phyloP scores from a whole-genome alignment of 2,113 vertebrate species.

The Megaceryle torquata region DNA sequence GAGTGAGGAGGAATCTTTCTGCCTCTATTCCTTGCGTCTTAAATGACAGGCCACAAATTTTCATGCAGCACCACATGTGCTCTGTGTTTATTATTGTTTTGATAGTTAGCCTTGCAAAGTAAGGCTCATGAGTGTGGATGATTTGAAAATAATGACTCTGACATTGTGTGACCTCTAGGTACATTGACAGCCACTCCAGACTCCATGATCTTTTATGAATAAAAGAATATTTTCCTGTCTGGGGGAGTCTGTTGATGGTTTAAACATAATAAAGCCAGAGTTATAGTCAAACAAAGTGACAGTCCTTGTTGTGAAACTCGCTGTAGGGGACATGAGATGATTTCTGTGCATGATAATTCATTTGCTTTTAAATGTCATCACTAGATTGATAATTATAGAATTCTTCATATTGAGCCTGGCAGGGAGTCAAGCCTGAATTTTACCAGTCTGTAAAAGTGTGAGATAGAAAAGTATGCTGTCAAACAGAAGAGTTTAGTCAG shows the following conservation, averaged over 20 bases:
- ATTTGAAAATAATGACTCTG: conserved; percentile 51
- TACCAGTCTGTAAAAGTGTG: conserved; percentile 1
- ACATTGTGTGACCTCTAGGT: conserved; percentile 39
- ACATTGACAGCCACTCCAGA: neutral
- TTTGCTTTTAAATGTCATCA: conserved; percentile 67
- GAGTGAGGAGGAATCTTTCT: neutral
- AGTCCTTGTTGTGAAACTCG: conserved; percentile 41
- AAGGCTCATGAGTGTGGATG: neutral
- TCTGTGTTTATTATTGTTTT: conserved; percentile 31
- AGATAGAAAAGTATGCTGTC: conserved; percentile 31
- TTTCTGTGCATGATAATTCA: conserved; percentile 58
- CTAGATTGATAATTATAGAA: conserved; percentile 71
- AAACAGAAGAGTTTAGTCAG: conserved; percentile 13
- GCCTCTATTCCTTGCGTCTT: neutral
- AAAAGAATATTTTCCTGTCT: conserved; percentile 2
- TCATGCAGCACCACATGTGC: neutral
- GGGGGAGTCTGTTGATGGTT: conserved; percentile 3
- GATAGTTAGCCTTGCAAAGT: neutral
- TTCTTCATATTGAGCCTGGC: conserved; percentile 64
- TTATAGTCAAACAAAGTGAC: neutral
- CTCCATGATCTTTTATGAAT: conserved; percentile 9
- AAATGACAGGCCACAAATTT: neutral
- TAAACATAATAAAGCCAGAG: conserved; percentile 40
- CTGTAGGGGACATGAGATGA: conserved; percentile 45
- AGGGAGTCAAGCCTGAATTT: conserved; percentile 51